Percentiles rank a stretch among this genome's conserved stretches.
Conservation (phyloP, 2,113 vertebrate genomes). For the Ctenomys sociabilis region DNA sequence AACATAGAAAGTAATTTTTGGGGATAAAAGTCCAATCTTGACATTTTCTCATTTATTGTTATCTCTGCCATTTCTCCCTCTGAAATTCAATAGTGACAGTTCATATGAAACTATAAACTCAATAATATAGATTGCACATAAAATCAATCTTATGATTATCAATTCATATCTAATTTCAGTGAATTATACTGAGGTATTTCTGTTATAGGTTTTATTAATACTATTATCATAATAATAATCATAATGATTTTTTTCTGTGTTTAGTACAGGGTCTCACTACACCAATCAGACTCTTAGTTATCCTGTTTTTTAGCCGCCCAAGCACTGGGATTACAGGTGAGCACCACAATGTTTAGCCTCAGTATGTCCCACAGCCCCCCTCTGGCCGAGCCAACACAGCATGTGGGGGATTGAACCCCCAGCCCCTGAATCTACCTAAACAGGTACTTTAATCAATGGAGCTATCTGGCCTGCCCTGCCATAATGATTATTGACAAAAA, state of each 20-base stretch:
- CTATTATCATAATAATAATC: neutral
- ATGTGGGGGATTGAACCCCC: too few relatives aligned
- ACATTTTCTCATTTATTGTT: slow-evolving; percentile 16
- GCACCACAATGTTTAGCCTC: too few relatives aligned
- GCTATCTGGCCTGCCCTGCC: too few relatives aligned
- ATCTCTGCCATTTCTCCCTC: slow-evolving; percentile 41
- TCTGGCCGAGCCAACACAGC: too few relatives aligned
- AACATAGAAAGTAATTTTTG: slow-evolving; percentile 24
- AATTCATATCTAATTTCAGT: neutral
- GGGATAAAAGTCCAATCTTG: neutral
- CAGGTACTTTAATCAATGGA: too few relatives aligned
- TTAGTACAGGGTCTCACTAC: too few relatives aligned
- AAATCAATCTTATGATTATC: slow-evolving; percentile 45
- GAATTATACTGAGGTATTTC: neutral
- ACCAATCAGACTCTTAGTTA: too few relatives aligned
- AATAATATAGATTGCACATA: slow-evolving; percentile 19
- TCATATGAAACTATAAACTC: slow-evolving; percentile 39
- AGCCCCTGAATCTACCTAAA: too few relatives aligned
- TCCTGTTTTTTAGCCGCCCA: too few relatives aligned
- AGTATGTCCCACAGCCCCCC: too few relatives aligned
- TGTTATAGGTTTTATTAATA: neutral
- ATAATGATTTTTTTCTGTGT: neutral
- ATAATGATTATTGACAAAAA: slow-evolving; percentile 25
- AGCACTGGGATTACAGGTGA: too few relatives aligned
- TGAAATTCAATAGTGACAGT: neutral